phyloP scores from a whole-genome alignment of 1,140 invertebrate species.

The Harlomillsia oculata region DNA sequence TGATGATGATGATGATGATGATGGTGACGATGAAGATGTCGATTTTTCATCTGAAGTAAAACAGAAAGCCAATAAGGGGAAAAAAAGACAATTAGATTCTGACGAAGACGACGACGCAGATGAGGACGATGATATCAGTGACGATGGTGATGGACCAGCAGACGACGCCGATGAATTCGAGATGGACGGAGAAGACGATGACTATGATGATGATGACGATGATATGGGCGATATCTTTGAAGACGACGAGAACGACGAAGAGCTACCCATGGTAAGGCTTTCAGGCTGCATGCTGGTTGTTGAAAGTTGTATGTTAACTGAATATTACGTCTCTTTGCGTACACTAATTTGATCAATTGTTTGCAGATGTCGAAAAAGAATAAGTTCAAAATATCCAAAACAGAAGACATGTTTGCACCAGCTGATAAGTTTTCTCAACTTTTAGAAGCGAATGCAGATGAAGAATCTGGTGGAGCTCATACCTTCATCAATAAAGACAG shows the following conservation, averaged over 20 bases:
- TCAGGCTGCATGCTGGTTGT: not conserved
- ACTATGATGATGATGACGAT: slow-evolving; percentile 34
- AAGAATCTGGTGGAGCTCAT: slow-evolving; percentile 15
- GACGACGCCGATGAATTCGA: slow-evolving; percentile 42
- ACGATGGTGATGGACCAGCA: slow-evolving; percentile 41
- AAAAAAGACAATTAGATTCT: slow-evolving; percentile 36
- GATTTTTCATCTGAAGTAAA: slow-evolving; percentile 36
- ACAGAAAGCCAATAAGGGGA: slow-evolving; percentile 4
- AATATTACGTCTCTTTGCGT: not conserved
- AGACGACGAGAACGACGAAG: slow-evolving; percentile 34
- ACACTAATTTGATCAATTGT: not conserved
- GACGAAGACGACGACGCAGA: slow-evolving; percentile 34
- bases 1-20: slow-evolving; percentile 59
- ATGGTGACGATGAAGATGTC: slow-evolving; percentile 66
- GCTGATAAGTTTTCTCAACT: slow-evolving; percentile 36
- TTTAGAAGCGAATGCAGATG: slow-evolving; percentile 31
- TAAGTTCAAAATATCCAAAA: slow-evolving; percentile 1
- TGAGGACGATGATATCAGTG: slow-evolving; percentile 35
- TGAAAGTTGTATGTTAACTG: not conserved
- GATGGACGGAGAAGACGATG: slow-evolving; percentile 40
- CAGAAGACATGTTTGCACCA: slow-evolving; percentile 35
- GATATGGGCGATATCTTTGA: slow-evolving; percentile 37
- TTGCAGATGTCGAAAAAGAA: not conserved
- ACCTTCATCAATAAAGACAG: slow-evolving; percentile 35
- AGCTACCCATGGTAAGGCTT: not conserved